phyloP scores from a whole-genome alignment of 2,797 vertebrate genomes.

The Protosalanx chinensis region DNA sequence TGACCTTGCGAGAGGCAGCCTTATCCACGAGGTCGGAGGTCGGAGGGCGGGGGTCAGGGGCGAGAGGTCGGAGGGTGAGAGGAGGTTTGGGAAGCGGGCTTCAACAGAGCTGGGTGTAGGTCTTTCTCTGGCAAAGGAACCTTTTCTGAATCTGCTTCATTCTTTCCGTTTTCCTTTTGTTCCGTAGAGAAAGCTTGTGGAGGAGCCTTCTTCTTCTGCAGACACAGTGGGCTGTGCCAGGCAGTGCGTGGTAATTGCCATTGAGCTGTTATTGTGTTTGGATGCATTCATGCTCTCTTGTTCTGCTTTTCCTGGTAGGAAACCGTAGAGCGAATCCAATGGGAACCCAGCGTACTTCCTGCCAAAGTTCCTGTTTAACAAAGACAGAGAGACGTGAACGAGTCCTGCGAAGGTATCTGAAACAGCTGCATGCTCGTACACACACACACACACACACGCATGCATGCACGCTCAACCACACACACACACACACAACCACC shows the following conservation, averaged over 20 bases:
- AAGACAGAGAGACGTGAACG: neutral
- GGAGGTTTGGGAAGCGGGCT: neutral
- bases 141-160: constrained; percentile 37
- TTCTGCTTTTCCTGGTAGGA: constrained; percentile 52
- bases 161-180: constrained; percentile 53
- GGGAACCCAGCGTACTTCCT: constrained; percentile 39
- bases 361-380: constrained; percentile 26
- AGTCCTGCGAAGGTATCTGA: neutral
- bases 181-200: constrained; percentile 45
- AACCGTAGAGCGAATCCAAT: constrained; percentile 11
- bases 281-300: constrained; percentile 47
- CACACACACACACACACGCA: neutral
- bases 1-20: constrained; percentile 20
- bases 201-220: constrained; percentile 43
- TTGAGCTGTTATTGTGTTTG: constrained; percentile 61
- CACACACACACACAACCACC: constrained; percentile 4
- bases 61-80: neutral
- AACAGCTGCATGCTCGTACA: neutral
- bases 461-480: neutral
- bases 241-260: constrained; percentile 60
- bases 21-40: constrained; percentile 12
- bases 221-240: constrained; percentile 63
- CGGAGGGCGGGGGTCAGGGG: constrained; percentile 11
- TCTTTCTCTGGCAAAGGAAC: constrained; percentile 34
- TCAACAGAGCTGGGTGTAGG: constrained; percentile 23